phyloP scores from a whole-genome alignment of 1,140 invertebrate genomes.

The Alviniconcha marisindica region DNA sequence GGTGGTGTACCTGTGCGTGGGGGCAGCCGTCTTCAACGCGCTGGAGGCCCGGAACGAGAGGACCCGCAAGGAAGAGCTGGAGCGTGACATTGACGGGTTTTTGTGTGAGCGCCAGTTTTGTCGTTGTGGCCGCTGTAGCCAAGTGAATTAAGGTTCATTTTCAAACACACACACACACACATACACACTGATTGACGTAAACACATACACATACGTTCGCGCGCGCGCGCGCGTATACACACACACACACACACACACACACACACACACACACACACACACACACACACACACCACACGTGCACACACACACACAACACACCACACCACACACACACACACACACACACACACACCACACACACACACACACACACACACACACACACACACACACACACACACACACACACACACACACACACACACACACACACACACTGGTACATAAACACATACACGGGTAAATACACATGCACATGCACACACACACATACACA shows the following conservation, averaged over 20 bases:
- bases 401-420: neutral
- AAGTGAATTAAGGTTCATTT: neutral
- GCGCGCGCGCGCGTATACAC: neutral
- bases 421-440: conserved; percentile 29
- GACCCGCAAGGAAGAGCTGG: conserved; percentile 45
- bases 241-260: neutral
- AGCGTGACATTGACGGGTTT: conserved; percentile 46
- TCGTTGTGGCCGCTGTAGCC: no score
- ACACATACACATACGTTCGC: neutral
- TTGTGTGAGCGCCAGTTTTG: conserved; percentile 44
- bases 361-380: neutral
- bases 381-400: neutral
- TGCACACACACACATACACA: conserved; percentile 19
- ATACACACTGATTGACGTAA: neutral
- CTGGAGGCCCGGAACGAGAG: conserved; percentile 55
- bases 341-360: conserved; percentile 3
- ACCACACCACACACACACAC: conserved; percentile 1
- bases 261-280: neutral
- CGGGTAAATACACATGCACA: conserved; percentile 11
- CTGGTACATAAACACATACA: conserved; percentile 15
- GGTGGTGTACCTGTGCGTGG: conserved; percentile 55
- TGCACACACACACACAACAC: no score
- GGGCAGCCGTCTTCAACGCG: conserved; percentile 54
- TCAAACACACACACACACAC: neutral
- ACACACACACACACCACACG: neutral